phyloP scores from a whole-genome alignment of 1,140 invertebrate genomes.

The Temnothorax longispinosus region DNA sequence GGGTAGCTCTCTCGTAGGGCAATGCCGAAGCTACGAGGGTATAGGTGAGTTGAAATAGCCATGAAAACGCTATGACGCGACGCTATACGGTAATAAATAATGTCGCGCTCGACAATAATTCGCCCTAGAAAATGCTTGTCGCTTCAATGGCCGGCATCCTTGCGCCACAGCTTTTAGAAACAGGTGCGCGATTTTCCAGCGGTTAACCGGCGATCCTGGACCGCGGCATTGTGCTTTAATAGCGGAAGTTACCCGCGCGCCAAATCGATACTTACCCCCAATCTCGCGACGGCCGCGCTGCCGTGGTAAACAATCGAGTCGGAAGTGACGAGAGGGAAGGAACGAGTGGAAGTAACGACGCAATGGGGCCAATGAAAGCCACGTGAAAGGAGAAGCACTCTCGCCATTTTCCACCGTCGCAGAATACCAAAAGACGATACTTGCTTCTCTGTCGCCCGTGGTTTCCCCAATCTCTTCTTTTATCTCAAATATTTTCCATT shows the following conservation, averaged over 20 bases:
- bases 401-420: neutral
- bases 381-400: neutral
- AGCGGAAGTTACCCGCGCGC: constrained; percentile 5
- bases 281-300: neutral
- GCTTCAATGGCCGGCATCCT: neutral
- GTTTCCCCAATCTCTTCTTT: neutral
- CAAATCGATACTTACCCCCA: constrained; percentile 26
- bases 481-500: neutral
- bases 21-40: neutral
- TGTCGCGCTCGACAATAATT: constrained; percentile 7
- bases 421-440: constrained; percentile 3
- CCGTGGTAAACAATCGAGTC: constrained; percentile 14
- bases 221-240: constrained; percentile 17
- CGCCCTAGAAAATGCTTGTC: constrained; percentile 41
- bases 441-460: neutral
- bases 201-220: constrained; percentile 20
- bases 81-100: constrained; percentile 18
- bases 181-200: constrained; percentile 37
- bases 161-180: constrained; percentile 32
- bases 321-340: constrained; percentile 12
- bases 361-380: constrained; percentile 4
- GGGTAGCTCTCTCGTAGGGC: neutral
- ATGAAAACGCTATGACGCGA: constrained; percentile 7
- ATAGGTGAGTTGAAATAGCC: neutral
- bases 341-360: constrained; percentile 18